Conservation (phyloP, 1,140 invertebrate species). For the Mylabris phalerata region DNA sequence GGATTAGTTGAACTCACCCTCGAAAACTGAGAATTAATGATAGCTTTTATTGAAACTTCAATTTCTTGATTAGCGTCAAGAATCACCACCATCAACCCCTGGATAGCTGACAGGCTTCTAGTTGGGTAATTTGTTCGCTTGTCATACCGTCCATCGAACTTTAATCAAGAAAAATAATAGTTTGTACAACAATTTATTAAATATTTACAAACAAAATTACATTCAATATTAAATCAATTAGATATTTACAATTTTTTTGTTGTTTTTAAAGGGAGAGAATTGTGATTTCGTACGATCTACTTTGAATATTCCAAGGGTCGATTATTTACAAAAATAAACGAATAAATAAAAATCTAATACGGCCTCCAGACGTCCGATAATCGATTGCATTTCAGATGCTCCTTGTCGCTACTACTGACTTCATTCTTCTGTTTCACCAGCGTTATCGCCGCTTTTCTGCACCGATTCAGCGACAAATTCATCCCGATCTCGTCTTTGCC, state of each 20-base stretch:
- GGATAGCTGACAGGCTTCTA: no score
- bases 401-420: slow-evolving; percentile 41
- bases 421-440: slow-evolving; percentile 39
- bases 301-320: neutral
- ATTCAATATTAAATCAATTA: neutral
- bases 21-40: slow-evolving; percentile 46
- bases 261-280: no score
- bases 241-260: no score
- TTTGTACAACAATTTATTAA: slow-evolving; percentile 22
- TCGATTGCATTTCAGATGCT: slow-evolving; percentile 38
- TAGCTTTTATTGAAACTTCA: slow-evolving; percentile 48
- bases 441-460: slow-evolving; percentile 36
- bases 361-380: slow-evolving; percentile 54
- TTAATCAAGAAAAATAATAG: neutral
- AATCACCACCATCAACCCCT: no score
- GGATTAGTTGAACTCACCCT: slow-evolving; percentile 19
- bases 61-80: slow-evolving; percentile 45
- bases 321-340: neutral
- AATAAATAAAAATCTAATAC: slow-evolving; percentile 39
- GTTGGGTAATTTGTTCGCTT: no score
- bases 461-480: slow-evolving; percentile 33
- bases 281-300: no score
- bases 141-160: no score
- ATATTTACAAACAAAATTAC: slow-evolving; percentile 22
- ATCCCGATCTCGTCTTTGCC: slow-evolving; percentile 27